Base-by-base conservation (phyloP, 2,113 vertebrate species). In the Argyrosomus japonicus region DNA sequence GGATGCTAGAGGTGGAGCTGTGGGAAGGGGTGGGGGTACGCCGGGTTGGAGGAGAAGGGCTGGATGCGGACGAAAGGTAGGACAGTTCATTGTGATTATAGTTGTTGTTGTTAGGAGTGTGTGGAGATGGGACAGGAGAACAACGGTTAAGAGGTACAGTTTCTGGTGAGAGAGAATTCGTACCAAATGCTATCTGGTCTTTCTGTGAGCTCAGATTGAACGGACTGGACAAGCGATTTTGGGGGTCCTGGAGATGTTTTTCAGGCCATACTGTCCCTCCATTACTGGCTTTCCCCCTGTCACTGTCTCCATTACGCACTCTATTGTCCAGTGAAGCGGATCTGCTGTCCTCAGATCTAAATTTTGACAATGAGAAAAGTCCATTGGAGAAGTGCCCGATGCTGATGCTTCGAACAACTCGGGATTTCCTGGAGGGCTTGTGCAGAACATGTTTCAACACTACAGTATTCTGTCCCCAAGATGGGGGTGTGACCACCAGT, bases 371-470 rank as follows among this genome's bases (percentile, higher is more conserved):
- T 0, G 92, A 91, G 61, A 94, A 92, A 45, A 91, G 83, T 65
- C 75, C 88, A 2, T 73, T 92, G 48, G 93, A 87, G 43, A 93
- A 9, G 58, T 92, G 91, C 8, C 95, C 94, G 3, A 95, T 95
- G 81, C 95, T 96, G 71, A 96, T 95, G 71, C 94, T 96, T 48
- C 95, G 88, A 6, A 95, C 92, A 5, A 96, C 91, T 69, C 95
- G 25, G 21, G 87, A 75, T 71, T 95, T 95, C 77, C 48, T 91
- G 15, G 90, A 17, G 14, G 95, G 95, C 87, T 95, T 95, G 89
- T 93, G 91, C 50, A 96, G 77, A 72, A 94, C 70, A 6, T 96
- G 95, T 64, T 94, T 95, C 45, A 96, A 75, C 78, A 90, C 77
- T 18, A 56, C 65, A 0, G 74, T 75, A 36, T 84, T 90, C 12